phyloP scores from a whole-genome alignment of 2,113 vertebrate species.

The Atlantisia rogersi region DNA sequence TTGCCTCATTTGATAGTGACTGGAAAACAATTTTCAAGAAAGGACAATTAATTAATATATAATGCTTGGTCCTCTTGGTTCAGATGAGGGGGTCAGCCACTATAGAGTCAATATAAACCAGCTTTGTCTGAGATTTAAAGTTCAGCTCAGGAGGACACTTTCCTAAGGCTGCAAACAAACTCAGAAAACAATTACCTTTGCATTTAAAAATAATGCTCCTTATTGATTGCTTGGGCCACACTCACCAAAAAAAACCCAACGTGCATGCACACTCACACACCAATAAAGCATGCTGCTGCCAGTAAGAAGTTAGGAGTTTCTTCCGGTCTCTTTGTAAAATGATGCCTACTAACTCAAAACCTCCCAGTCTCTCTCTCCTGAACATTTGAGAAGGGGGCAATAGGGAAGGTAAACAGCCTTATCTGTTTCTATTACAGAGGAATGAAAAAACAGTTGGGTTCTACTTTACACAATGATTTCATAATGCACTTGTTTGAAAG shows the following conservation, averaged over 20 bases:
- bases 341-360: neutral
- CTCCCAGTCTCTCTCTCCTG: neutral
- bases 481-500: constrained; percentile 1
- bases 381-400: neutral
- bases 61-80: neutral
- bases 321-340: neutral
- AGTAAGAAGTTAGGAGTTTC: neutral
- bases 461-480: constrained; percentile 11
- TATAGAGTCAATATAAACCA: neutral
- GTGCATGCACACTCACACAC: neutral
- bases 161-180: neutral
- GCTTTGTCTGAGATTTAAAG: neutral
- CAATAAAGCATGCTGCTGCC: neutral
- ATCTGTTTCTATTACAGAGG: neutral
- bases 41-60: neutral
- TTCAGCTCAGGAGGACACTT: neutral
- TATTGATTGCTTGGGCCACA: neutral
- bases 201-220: neutral
- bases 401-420: neutral
- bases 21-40: neutral
- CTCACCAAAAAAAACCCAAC: neutral
- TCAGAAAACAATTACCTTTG: neutral
- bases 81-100: neutral
- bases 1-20: neutral
- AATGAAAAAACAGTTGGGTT: constrained; percentile 14